Percentiles rank a stretch among this genome's conserved stretches.
phyloP scores from a whole-genome alignment of 2,888 invertebrate species.

The Rhamphomyia laevipes region DNA sequence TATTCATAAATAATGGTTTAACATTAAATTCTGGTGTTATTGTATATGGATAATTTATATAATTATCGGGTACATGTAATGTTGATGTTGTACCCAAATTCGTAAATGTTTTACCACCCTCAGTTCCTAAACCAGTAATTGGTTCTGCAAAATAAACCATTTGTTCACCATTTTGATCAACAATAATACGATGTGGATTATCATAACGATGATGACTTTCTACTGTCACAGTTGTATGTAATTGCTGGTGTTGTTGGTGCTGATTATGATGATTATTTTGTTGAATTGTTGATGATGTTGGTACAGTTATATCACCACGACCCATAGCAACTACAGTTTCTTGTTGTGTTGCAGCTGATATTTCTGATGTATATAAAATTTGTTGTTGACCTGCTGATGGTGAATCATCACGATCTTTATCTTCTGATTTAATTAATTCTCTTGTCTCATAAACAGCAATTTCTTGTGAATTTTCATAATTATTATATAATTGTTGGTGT shows the following conservation, averaged over 20 bases:
- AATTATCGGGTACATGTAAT: slow-evolving; percentile 4
- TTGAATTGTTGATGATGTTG: too few species aligned
- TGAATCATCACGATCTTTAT: slow-evolving; percentile 2
- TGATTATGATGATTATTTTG: not conserved
- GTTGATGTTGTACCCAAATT: slow-evolving; percentile 26
- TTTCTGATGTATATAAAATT: too few species aligned
- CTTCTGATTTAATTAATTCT: not conserved
- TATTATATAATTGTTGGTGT: slow-evolving; percentile 16
- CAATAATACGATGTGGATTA: not conserved
- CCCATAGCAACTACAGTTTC: too few species aligned
- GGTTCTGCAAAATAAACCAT: not conserved
- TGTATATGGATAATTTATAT: slow-evolving; percentile 18
- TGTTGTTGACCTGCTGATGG: too few species aligned
- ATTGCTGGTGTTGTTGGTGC: not conserved
- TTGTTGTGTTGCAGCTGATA: too few species aligned
- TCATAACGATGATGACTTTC: not conserved
- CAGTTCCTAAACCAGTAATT: not conserved
- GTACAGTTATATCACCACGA: too few species aligned
- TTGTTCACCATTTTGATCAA: not conserved
- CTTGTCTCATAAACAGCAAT: not conserved
- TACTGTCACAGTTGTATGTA: not conserved
- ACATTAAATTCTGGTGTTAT: slow-evolving; percentile 21
- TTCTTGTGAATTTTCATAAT: not conserved
- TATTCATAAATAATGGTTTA: slow-evolving; percentile 27
- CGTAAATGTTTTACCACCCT: slow-evolving; percentile 34